Evolutionary conservation across 2,797 vertebrate genomes (phyloP).

Genomic region (Rhinogobio ventralis): DNA sequence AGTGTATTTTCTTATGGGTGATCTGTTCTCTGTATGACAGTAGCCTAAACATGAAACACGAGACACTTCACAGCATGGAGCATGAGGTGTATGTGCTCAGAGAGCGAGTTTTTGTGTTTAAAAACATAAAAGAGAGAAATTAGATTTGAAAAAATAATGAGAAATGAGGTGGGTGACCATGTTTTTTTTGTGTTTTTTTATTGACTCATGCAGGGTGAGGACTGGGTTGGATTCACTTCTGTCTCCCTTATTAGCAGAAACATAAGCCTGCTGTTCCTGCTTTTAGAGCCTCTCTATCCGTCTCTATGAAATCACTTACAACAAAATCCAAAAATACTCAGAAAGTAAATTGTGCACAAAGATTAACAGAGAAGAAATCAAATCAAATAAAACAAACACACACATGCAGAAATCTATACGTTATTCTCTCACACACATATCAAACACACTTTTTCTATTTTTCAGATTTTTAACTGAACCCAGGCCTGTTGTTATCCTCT

Average conservation of each 20-base stretch:
- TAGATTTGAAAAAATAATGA: slow-evolving; percentile 5
- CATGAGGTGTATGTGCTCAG: not conserved
- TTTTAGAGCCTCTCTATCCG: not conserved
- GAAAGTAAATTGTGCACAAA: slow-evolving; percentile 24
- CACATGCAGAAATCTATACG: slow-evolving; percentile 11
- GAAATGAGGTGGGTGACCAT: slow-evolving; percentile 36
- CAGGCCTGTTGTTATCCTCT: slow-evolving; percentile 62
- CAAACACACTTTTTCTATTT: slow-evolving; percentile 55
- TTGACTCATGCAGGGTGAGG: slow-evolving; percentile 49
- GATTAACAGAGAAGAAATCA: slow-evolving; percentile 1
- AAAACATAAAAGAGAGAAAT: not conserved
- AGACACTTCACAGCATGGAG: not conserved
- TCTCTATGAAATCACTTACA: slow-evolving; percentile 20
- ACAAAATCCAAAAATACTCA: slow-evolving; percentile 24
- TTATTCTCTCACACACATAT: slow-evolving; percentile 25
- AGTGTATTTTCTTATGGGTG: slow-evolving; percentile 9
- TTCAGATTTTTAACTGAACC: slow-evolving; percentile 54
- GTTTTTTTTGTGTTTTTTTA: slow-evolving; percentile 36
- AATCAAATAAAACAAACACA: slow-evolving; percentile 18
- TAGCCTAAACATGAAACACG: not conserved
- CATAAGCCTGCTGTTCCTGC: slow-evolving; percentile 10
- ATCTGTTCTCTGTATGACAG: slow-evolving; percentile 2
- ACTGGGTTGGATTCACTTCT: not conserved
- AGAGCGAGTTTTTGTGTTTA: not conserved
- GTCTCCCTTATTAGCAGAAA: slow-evolving; percentile 33